These are phyloP conservation scores for Agrilus mali DNA, from an alignment of 2,888 invertebrate species.

Conservation along the genomic window DNA sequence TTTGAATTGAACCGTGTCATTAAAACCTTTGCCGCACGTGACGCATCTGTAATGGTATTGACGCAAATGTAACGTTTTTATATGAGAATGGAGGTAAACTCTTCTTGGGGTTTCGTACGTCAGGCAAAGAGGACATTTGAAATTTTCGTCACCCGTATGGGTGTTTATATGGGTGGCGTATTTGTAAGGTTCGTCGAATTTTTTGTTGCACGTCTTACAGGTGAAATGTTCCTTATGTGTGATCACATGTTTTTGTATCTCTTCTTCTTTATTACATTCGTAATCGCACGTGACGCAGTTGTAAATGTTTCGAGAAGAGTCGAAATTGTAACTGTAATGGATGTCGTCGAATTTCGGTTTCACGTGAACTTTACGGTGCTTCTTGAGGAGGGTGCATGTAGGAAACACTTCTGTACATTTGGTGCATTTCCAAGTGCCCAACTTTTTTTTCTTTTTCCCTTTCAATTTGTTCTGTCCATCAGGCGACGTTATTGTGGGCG, in stretches of 20 bases:
- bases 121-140: slow-evolving; percentile 8
- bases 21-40: slow-evolving; percentile 18
- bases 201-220: slow-evolving; percentile 8
- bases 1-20: slow-evolving; percentile 11
- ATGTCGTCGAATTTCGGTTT: slow-evolving; percentile 6
- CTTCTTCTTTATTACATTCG: slow-evolving; percentile 7
- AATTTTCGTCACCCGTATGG: slow-evolving; percentile 3
- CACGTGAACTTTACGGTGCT: slow-evolving; percentile 17
- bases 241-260: slow-evolving; percentile 12
- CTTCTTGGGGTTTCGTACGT: slow-evolving; percentile 2
- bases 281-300: slow-evolving; percentile 13
- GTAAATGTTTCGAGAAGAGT: slow-evolving; percentile 18
- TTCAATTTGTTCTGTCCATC: too few relatives aligned
- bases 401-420: slow-evolving; percentile 23
- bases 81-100: slow-evolving; percentile 1
- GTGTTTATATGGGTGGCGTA: slow-evolving; percentile 12
- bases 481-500: too few relatives aligned
- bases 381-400: slow-evolving; percentile 18
- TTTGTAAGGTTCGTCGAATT: slow-evolving; percentile 11
- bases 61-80: slow-evolving; percentile 4
- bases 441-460: neutral
- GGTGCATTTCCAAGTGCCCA: slow-evolving; percentile 22
- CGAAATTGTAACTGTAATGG: slow-evolving; percentile 20
- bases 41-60: slow-evolving; percentile 15
- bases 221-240: slow-evolving; percentile 9